phyloP scores from a whole-genome alignment of 2,113 vertebrate species.

The Meles meles region DNA sequence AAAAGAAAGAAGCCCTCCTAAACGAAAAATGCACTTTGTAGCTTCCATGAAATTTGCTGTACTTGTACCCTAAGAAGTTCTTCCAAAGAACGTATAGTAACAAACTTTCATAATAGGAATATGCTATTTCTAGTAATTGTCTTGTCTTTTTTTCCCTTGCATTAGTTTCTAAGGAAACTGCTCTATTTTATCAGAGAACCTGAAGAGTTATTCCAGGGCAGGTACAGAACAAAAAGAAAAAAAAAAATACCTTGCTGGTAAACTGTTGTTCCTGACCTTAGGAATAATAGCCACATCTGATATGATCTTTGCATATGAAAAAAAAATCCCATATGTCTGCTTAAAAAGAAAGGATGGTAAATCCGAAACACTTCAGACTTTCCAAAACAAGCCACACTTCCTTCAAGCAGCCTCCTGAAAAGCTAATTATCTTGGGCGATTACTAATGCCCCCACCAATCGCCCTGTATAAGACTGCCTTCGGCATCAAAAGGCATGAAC shows the following conservation, averaged over 20 bases:
- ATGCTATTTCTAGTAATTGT: neutral
- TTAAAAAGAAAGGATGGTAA: constrained; percentile 29
- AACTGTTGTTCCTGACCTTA: constrained; percentile 11
- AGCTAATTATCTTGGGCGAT: neutral
- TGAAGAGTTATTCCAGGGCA: neutral
- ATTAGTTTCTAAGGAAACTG: neutral
- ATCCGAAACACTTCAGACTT: constrained; percentile 42
- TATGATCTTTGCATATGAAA: constrained; percentile 43
- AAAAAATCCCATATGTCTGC: neutral
- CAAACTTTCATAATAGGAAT: neutral
- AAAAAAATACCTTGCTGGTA: neutral
- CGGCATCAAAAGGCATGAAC: neutral
- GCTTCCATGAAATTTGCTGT: neutral
- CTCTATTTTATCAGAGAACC: neutral
- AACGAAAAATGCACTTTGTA: neutral
- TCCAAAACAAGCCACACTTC: neutral
- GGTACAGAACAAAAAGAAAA: constrained; percentile 37
- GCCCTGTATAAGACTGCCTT: neutral
- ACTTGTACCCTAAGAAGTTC: constrained; percentile 14
- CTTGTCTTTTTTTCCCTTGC: neutral
- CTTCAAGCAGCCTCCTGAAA: constrained; percentile 4
- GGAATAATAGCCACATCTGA: neutral
- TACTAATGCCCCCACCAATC: neutral
- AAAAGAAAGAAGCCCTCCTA: constrained; percentile 24
- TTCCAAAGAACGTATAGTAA: neutral